Base-by-base conservation (phyloP, 2,113 vertebrate genomes). In the Gambusia holbrooki region DNA sequence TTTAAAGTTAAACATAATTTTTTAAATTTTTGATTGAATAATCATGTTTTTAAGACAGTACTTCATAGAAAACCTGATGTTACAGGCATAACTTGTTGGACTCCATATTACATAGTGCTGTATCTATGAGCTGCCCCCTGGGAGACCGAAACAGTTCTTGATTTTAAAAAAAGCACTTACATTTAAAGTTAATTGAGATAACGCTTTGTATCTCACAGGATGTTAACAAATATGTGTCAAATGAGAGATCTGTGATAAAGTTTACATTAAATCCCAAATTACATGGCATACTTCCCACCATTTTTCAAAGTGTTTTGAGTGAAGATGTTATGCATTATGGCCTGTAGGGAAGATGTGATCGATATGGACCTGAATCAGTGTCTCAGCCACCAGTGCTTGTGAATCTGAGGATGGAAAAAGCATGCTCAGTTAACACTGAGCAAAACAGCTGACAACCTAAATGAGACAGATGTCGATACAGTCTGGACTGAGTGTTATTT, bases 111-210 rank as follows among this genome's bases (percentile, higher is more conserved):
- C 45, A 48, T 19, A 5, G 5, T 48, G 10, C 51, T 58, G 51
- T 54, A n/a, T 25, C 5, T 58, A 58, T n/a, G 51, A n/a, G 51
- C 51, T 58, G 51, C 51, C 51, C 51, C 2, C 2, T 62, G n/a
- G 29, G 14, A 82, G 13, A 62, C 77, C 76, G 71, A 80, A 29
- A 71, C 63, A 73, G 64, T 72, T 13, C 27, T 66, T 79, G 74
- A 84, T 76, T 42, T 37, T 32, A 32, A 37, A 42, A 42, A 71
- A 82, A 33, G 40, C 74, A 54, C 82, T 86, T 78, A 80, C 66
- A 80, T 69, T n/a, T 62, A 76, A 80, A 79, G 66, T 83, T 86
- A 80, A 88, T 88, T 84, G 82, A 83, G 84, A 83, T 84, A 82
- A 81, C 73, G 64, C 61, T 73, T 76, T 79, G 54, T 60, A 66